Conservation (phyloP, 2,113 vertebrate genomes). For the Drymodes brunneopygia region DNA sequence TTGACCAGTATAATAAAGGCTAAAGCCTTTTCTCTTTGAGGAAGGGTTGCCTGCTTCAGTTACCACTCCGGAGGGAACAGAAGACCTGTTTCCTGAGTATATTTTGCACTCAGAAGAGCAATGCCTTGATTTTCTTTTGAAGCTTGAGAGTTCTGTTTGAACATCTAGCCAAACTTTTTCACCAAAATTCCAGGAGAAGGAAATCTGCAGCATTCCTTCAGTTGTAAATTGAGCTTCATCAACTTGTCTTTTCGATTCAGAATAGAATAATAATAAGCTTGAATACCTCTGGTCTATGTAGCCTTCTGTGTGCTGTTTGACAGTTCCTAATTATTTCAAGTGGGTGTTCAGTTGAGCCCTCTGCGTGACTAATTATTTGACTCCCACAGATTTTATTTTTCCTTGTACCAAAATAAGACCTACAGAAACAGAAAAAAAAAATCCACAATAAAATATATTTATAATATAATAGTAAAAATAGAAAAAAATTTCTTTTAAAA, state of each 20-base stretch:
- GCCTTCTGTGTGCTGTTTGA: neutral
- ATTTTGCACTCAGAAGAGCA: neutral
- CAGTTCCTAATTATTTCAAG: neutral
- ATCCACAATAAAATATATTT: neutral
- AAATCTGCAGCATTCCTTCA: neutral
- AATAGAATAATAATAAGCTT: neutral
- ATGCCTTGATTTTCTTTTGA: neutral
- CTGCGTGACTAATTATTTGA: neutral
- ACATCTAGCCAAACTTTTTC: neutral
- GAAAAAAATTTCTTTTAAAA: neutral
- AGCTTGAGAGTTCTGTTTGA: neutral
- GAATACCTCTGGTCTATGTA: neutral
- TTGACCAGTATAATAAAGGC: neutral
- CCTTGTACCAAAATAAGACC: neutral
- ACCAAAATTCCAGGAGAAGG: neutral
- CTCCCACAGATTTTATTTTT: neutral
- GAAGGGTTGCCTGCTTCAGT: neutral
- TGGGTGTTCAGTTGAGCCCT: neutral
- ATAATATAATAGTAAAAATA: neutral
- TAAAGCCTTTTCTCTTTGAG: neutral
- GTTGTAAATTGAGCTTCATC: neutral
- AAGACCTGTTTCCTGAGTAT: neutral
- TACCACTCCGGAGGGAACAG: neutral
- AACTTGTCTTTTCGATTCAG: neutral
- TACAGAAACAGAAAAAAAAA: neutral